A percentile compares a stretch with the other conserved stretches of the same genome.
Conservation (phyloP, 1,140 invertebrate genomes). For the Anagrus nilaparvatae region DNA sequence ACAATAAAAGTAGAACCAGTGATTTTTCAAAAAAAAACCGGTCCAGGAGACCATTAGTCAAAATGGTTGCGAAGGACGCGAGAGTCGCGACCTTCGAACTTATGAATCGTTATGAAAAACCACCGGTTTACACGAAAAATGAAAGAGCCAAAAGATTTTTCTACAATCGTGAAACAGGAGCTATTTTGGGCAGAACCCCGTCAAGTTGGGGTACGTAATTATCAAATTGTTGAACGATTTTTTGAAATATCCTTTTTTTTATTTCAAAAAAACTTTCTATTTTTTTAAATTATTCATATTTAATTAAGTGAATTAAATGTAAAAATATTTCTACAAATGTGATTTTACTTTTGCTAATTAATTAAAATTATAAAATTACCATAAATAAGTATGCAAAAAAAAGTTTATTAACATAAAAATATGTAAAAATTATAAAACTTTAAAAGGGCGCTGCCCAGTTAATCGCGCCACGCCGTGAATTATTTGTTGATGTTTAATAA, state of each 20-base stretch:
- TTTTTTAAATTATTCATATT: background rate
- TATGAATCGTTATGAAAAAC: slow-evolving; percentile 36
- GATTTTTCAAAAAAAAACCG: too few species aligned
- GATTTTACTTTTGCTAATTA: background rate
- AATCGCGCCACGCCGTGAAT: too few species aligned
- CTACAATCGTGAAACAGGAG: slow-evolving; percentile 59
- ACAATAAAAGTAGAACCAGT: too few species aligned
- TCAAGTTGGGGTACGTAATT: slow-evolving; percentile 68
- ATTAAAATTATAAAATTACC: background rate
- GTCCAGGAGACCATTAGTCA: too few species aligned
- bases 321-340: too few species aligned
- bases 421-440: too few species aligned
- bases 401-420: background rate
- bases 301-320: background rate
- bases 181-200: slow-evolving; percentile 61
- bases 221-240: background rate
- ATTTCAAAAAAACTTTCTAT: background rate
- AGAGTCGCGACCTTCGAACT: slow-evolving; percentile 21
- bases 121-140: slow-evolving; percentile 24
- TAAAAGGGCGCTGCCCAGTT: too few species aligned
- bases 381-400: background rate
- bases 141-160: slow-evolving; percentile 45
- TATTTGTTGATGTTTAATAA: too few species aligned
- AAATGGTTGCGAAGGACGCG: slow-evolving; percentile 28
- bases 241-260: background rate